Conservation (phyloP, 2,113 vertebrate genomes). For the Entelurus aequoreus region DNA sequence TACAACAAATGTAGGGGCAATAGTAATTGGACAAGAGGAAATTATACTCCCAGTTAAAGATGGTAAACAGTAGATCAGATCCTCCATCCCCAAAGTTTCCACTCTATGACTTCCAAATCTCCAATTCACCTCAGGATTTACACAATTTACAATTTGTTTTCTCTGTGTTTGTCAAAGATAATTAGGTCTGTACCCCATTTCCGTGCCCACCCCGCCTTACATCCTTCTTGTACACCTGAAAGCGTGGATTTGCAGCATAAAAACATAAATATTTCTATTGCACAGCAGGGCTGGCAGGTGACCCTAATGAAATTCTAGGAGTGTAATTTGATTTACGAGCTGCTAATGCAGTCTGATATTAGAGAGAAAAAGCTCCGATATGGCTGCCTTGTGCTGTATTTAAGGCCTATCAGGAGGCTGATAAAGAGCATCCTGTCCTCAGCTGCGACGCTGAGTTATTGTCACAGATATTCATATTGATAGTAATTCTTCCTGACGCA, state of each 20-base stretch:
- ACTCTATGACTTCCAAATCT: constrained; percentile 42
- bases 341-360: constrained; percentile 74
- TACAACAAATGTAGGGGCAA: constrained; percentile 52
- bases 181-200: constrained; percentile 66
- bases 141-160: constrained; percentile 62
- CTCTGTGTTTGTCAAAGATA: constrained; percentile 68
- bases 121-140: constrained; percentile 54
- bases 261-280: constrained; percentile 73
- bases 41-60: constrained; percentile 55
- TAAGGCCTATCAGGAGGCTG: constrained; percentile 70
- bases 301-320: constrained; percentile 74
- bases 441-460: constrained; percentile 66
- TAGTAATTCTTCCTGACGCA: constrained; percentile 72
- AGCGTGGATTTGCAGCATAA: constrained; percentile 58
- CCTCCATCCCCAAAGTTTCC: constrained; percentile 45
- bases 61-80: constrained; percentile 50
- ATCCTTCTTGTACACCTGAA: constrained; percentile 62
- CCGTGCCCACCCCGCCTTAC: constrained; percentile 12
- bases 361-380: constrained; percentile 69
- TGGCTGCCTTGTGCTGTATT: constrained; percentile 70
- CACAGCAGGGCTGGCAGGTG: constrained; percentile 69
- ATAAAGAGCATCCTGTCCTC: constrained; percentile 70
- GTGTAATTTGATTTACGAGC: constrained; percentile 77
- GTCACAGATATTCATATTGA: constrained; percentile 71
- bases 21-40: constrained; percentile 60